Conservation (phyloP, 2,888 invertebrate genomes). For the Tenthredo livida region DNA sequence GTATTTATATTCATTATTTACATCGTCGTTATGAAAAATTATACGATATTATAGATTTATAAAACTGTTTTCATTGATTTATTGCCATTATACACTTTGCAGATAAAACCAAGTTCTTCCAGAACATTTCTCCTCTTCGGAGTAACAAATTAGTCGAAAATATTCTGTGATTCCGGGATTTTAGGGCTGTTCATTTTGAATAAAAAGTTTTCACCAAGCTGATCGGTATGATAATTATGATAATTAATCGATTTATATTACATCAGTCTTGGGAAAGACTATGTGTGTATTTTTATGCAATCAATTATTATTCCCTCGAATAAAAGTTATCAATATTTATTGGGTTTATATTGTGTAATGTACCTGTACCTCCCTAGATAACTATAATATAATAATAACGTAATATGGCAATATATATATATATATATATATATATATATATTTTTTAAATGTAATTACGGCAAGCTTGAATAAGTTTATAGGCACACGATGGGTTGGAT, state of each 20-base stretch:
- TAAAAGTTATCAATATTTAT: neutral
- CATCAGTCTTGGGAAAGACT: constrained; percentile 2
- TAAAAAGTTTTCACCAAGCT: neutral
- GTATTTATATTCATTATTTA: constrained; percentile 19
- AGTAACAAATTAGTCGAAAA: neutral
- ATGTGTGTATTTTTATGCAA: neutral
- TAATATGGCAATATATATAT: constrained; percentile 12
- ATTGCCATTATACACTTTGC: neutral
- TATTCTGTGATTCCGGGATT: neutral
- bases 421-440: no score
- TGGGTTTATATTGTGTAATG: neutral
- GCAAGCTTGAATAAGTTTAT: neutral
- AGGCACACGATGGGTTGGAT: neutral
- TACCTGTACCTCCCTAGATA: constrained; percentile 4
- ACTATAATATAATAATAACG: constrained; percentile 4
- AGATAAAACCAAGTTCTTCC: neutral
- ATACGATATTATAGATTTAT: neutral
- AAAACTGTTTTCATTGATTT: neutral
- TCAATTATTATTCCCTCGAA: neutral
- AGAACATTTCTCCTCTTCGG: neutral
- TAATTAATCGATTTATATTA: constrained; percentile 7
- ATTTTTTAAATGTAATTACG: neutral
- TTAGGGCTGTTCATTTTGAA: neutral
- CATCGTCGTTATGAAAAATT: neutral
- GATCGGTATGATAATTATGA: neutral